These are phyloP conservation scores for Fundulus diaphanus DNA, from an alignment of 2,797 vertebrate species.

Conservation along the genomic window DNA sequence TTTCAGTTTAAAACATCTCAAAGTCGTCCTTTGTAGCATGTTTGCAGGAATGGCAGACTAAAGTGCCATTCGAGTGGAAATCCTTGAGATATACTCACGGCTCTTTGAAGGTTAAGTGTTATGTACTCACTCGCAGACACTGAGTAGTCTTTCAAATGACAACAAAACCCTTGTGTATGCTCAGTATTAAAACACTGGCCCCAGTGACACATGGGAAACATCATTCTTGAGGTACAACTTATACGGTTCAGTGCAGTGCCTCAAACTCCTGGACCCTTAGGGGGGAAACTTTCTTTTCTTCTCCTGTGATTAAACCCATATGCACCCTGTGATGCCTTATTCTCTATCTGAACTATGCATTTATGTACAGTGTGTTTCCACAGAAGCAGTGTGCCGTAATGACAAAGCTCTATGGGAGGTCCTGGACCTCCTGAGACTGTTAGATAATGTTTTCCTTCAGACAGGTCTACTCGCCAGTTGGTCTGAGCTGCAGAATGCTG, in stretches of 20 bases:
- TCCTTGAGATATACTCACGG: constrained; percentile 21
- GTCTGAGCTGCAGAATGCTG: background rate
- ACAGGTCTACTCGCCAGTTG: background rate
- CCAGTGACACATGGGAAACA: constrained; percentile 33
- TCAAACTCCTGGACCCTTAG: constrained; percentile 26
- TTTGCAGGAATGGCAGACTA: constrained; percentile 30
- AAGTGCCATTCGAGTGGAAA: constrained; percentile 50
- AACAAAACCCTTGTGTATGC: constrained; percentile 5
- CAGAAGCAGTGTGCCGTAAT: constrained; percentile 25
- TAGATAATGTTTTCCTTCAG: constrained; percentile 11
- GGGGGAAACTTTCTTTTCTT: constrained; percentile 23
- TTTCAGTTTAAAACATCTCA: constrained; percentile 14
- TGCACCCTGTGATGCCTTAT: constrained; percentile 42
- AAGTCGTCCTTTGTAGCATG: constrained; percentile 16
- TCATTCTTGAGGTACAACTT: constrained; percentile 33
- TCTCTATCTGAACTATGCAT: constrained; percentile 20
- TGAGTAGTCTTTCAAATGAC: constrained; percentile 16
- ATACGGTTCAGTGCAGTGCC: constrained; percentile 34
- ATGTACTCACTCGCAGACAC: constrained; percentile 10
- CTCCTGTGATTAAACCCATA: constrained; percentile 52
- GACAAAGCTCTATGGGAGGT: constrained; percentile 31
- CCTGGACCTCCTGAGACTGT: background rate
- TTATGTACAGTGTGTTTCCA: constrained; percentile 46
- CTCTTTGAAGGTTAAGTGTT: constrained; percentile 9
- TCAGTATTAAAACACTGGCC: constrained; percentile 22